phyloP scores from a whole-genome alignment of 2,797 vertebrate genomes.

The Siniperca obscura region DNA sequence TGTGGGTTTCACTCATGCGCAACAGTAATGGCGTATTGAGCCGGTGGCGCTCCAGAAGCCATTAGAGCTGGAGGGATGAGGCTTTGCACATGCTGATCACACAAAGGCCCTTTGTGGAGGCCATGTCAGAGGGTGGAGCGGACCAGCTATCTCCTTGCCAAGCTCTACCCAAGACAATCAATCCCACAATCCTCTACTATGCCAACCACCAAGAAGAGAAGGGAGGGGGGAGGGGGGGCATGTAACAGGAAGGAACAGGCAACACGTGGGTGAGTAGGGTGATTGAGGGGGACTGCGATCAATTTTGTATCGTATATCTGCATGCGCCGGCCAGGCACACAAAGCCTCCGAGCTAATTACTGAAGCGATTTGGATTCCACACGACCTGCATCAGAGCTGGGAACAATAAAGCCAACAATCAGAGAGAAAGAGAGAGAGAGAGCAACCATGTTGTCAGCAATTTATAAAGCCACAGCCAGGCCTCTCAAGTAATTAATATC shows the following conservation, averaged over 20 bases:
- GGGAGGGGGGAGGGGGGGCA: not conserved
- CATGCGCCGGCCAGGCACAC: slow-evolving; percentile 63
- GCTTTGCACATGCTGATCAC: slow-evolving; percentile 64
- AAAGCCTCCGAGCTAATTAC: slow-evolving; percentile 83
- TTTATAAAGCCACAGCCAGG: slow-evolving; percentile 75
- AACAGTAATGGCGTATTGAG: slow-evolving; percentile 75
- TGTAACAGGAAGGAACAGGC: slow-evolving; percentile 45
- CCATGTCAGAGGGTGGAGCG: slow-evolving; percentile 73
- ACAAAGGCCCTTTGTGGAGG: slow-evolving; percentile 78
- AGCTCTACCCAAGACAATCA: slow-evolving; percentile 71
- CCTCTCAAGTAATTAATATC: slow-evolving; percentile 81
- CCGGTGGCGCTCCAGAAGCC: slow-evolving; percentile 73
- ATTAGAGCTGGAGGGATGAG: slow-evolving; percentile 75
- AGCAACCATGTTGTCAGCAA: slow-evolving; percentile 75
- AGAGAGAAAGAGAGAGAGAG: slow-evolving; percentile 52
- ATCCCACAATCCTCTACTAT: slow-evolving; percentile 62
- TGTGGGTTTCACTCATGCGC: slow-evolving; percentile 65
- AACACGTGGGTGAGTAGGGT: slow-evolving; percentile 53
- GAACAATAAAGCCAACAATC: slow-evolving; percentile 81
- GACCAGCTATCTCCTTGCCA: slow-evolving; percentile 63
- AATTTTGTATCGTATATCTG: slow-evolving; percentile 80
- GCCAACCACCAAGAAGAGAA: slow-evolving; percentile 46
- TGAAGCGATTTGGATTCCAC: slow-evolving; percentile 77
- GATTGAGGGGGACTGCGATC: slow-evolving; percentile 70
- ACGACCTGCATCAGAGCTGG: slow-evolving; percentile 73